A percentile compares a stretch with the other conserved stretches of the same genome.
Conservation (phyloP, 2,888 invertebrate genomes). For the Nebria brevicollis region DNA sequence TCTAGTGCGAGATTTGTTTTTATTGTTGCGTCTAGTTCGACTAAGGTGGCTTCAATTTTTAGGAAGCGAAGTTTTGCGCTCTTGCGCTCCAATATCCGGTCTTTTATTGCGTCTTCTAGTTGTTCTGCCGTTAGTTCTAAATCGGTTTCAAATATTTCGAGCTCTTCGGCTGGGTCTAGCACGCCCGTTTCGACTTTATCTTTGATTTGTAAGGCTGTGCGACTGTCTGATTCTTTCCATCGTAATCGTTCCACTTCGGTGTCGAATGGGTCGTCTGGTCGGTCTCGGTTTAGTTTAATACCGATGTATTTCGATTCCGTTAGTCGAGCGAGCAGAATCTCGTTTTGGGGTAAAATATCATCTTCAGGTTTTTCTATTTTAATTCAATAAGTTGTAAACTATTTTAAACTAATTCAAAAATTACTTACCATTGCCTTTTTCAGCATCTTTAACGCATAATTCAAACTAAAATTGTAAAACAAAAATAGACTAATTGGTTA, state of each 20-base stretch:
- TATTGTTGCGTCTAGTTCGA: conserved; percentile 74
- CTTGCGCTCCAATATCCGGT: conserved; percentile 67
- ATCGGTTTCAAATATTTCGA: conserved; percentile 46
- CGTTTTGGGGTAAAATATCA: conserved; percentile 55
- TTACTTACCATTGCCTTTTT: conserved; percentile 54
- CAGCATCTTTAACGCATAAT: conserved; percentile 31
- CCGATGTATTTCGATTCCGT: conserved; percentile 73
- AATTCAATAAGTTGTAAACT: not conserved
- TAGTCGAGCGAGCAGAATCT: conserved; percentile 71
- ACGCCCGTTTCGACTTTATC: conserved; percentile 58
- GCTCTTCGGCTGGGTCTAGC: conserved; percentile 48
- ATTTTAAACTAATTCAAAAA: conserved; percentile 4
- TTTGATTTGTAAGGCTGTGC: conserved; percentile 72
- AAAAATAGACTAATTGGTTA: not conserved
- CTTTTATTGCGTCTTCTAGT: conserved; percentile 65
- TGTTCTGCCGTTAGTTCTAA: conserved; percentile 71
- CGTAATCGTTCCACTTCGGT: conserved; percentile 69
- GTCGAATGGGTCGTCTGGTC: conserved; percentile 68
- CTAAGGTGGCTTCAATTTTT: conserved; percentile 72
- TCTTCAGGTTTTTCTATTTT: conserved; percentile 54
- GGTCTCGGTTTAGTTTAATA: conserved; percentile 71
- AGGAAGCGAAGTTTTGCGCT: conserved; percentile 69
- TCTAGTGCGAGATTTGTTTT: conserved; percentile 73
- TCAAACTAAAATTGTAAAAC: conserved; percentile 22
- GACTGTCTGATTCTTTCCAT: conserved; percentile 74